Base-by-base conservation (phyloP, 2,888 invertebrate genomes). In the Thymelicus sylvestris region DNA sequence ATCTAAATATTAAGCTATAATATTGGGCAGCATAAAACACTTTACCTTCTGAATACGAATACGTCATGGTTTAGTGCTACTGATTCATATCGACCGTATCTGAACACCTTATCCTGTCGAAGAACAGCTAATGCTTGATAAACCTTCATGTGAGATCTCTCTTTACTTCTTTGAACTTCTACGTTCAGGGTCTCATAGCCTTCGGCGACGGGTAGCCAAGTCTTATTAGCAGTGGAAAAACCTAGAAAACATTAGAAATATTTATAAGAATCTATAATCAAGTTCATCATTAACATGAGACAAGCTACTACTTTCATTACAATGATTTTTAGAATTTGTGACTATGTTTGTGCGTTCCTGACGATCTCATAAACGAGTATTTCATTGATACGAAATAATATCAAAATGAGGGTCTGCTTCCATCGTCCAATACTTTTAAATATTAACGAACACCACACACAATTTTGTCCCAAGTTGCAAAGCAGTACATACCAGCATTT, bases 131-230 rank as follows among this genome's bases (percentile, higher is more conserved):
- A 80, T 0, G 92, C 84, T 77, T 95, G 92, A 81, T 96, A 97
- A 12, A 96, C 88, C 74, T 95, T 95, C 73, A 95, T 94, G 75
- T 96, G 95, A 39, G 96, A 96, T 47, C 88, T 87, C 0, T 83
- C 81, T 0, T 86, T 84, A 7, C 80, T 78, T 71, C 83, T 90
- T 81, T 96, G 95, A 0, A 81, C 89, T 73, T 92, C 92, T 0
- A 96, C 94, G 79, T 97, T 97, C 44, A 95, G 80, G 0, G 81
- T 88, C 75, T 89, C 87, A 79, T 95, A 96, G 74, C 96, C 95
- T 0, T 93, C 87, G 65, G 96, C 94, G 0, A 97, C 94, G 2
- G 96, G 96, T 10, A 97, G 82, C 97, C 97, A 97, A 0, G 96
- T 95, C 4, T 84, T 87, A 0, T 87, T 89, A 8, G 86, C 92